Percentiles rank a stretch among this genome's conserved stretches.
Conservation (phyloP, 2,113 vertebrate species). For the Protobothrops flavoviridis region DNA sequence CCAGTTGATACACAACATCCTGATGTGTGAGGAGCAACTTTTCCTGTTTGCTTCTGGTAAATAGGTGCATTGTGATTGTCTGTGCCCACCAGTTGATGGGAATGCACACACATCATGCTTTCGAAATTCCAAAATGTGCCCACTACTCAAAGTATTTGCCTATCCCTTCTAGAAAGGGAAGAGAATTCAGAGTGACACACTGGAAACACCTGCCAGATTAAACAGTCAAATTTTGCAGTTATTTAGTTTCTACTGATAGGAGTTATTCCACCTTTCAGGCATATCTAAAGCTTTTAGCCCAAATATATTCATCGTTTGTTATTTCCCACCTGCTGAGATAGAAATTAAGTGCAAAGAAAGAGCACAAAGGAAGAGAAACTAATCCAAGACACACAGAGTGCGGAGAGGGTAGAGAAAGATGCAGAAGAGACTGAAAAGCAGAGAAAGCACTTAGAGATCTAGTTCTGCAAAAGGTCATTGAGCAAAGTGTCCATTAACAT, state of each 20-base stretch:
- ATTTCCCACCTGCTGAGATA: constrained; percentile 2
- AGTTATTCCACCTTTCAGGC: background rate
- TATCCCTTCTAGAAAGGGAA: background rate
- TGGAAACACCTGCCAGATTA: constrained; percentile 10
- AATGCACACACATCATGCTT: background rate
- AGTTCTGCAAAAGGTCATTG: constrained; percentile 55
- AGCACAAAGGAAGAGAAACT: constrained; percentile 29
- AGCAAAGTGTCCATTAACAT: constrained; percentile 52
- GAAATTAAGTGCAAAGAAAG: constrained; percentile 43
- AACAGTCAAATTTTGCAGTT: constrained; percentile 13
- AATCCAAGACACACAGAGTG: constrained; percentile 15
- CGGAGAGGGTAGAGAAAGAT: constrained; percentile 27
- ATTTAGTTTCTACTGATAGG: constrained; percentile 30
- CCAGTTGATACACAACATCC: background rate
- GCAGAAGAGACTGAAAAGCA: constrained; percentile 42
- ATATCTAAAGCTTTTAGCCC: constrained; percentile 32
- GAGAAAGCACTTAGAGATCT: constrained; percentile 18
- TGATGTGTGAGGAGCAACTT: background rate
- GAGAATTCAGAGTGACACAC: background rate
- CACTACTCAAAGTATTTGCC: background rate
- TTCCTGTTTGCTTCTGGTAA: background rate
- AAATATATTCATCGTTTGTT: constrained; percentile 34
- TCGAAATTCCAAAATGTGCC: background rate
- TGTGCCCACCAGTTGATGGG: background rate
- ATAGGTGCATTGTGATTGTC: background rate